Conservation (phyloP, 2,797 vertebrate genomes). For the Xiphophorus birchmanni region DNA sequence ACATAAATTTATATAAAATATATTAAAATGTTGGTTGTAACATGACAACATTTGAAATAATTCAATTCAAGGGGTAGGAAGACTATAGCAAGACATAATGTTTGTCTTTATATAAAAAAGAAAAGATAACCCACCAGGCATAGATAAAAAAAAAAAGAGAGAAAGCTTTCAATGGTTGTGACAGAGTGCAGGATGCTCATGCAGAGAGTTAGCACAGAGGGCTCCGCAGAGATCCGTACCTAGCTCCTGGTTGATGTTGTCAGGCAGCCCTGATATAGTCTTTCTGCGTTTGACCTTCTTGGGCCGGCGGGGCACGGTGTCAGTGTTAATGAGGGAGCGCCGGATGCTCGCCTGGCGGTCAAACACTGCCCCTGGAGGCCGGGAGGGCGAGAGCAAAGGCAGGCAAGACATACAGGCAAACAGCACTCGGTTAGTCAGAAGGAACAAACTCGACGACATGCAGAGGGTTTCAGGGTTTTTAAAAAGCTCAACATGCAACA, state of each 20-base stretch:
- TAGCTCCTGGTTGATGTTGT: slow-evolving; percentile 97
- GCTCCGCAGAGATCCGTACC: slow-evolving; percentile 87
- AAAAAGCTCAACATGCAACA: slow-evolving; percentile 80
- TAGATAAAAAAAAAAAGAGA: slow-evolving; percentile 1
- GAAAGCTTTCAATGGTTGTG: neutral
- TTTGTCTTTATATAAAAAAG: slow-evolving; percentile 1
- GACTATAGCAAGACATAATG: neutral
- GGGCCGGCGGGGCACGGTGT: slow-evolving; percentile 97
- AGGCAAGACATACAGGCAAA: slow-evolving; percentile 81
- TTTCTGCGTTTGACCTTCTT: slow-evolving; percentile 99
- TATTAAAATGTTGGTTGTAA: neutral
- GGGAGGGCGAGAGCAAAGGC: slow-evolving; percentile 84
- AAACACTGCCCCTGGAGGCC: slow-evolving; percentile 97
- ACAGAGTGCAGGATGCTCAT: slow-evolving; percentile 34
- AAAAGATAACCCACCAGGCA: neutral
- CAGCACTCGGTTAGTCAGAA: slow-evolving; percentile 84
- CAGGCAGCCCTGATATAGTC: slow-evolving; percentile 99
- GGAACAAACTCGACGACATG: slow-evolving; percentile 80
- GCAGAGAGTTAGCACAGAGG: slow-evolving; percentile 51
- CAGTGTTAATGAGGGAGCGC: slow-evolving; percentile 98
- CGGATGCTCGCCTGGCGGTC: slow-evolving; percentile 98
- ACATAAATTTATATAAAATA: neutral
- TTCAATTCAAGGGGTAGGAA: neutral
- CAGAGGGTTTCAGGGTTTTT: slow-evolving; percentile 47
- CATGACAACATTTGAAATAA: neutral